Evolutionary conservation across 2,888 invertebrate genomes (phyloP).

Genomic region (Xestia rhomboidea): DNA sequence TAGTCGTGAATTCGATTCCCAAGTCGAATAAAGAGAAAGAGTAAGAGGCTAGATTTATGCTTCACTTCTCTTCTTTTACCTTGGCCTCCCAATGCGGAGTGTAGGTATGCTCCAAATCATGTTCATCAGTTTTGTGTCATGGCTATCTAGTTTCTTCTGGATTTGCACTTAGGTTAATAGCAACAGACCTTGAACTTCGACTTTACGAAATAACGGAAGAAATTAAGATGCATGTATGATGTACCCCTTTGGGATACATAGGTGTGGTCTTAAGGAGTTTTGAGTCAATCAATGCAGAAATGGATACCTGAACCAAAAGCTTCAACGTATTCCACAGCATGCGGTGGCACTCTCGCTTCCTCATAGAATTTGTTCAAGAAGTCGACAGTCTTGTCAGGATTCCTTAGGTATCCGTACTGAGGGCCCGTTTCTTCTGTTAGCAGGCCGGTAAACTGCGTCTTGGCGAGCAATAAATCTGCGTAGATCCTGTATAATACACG

Average conservation of each 20-base stretch:
- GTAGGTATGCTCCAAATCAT: not conserved
- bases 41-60: not conserved
- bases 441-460: slow-evolving; percentile 90
- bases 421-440: slow-evolving; percentile 87
- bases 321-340: slow-evolving; percentile 94
- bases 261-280: not conserved
- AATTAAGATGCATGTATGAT: not conserved
- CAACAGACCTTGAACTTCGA: not conserved
- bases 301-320: slow-evolving; percentile 93
- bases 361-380: slow-evolving; percentile 89
- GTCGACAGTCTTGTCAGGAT: slow-evolving; percentile 15
- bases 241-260: not conserved
- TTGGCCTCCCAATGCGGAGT: not conserved
- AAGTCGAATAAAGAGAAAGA: not conserved
- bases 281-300: not conserved
- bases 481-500: slow-evolving; percentile 85
- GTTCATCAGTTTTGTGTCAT: not conserved
- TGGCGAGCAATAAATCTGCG: slow-evolving; percentile 92
- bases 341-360: slow-evolving; percentile 92
- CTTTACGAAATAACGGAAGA: not conserved
- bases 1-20: not conserved
- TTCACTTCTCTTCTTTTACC: not conserved
- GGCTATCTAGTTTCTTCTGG: not conserved
- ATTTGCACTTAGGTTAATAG: not conserved
- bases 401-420: slow-evolving; percentile 67